These are phyloP conservation scores for Suncus etruscus DNA, from an alignment of 2,113 vertebrate genomes.

Conservation along the genomic window DNA sequence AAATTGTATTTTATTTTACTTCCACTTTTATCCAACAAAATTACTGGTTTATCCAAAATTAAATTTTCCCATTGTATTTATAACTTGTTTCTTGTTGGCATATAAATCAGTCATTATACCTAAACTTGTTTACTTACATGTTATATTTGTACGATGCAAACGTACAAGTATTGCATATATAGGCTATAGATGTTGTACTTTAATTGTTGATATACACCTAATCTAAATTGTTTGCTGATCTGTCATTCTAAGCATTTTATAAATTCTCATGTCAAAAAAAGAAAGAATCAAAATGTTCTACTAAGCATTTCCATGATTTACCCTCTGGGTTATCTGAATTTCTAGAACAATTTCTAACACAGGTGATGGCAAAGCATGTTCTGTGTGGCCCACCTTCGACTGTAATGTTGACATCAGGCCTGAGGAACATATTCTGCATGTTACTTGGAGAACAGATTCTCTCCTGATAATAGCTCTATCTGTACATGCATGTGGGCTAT, in stretches of 20 bases:
- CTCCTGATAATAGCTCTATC: no score
- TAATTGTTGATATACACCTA: neutral
- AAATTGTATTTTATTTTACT: no score
- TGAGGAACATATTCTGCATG: neutral
- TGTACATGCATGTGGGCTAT: no score
- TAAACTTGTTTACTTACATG: neutral
- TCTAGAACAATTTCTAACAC: constrained; percentile 7
- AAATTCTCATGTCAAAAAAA: neutral
- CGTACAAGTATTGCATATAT: neutral
- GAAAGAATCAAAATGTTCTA: neutral
- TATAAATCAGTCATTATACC: neutral
- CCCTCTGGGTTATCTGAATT: neutral
- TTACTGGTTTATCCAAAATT: neutral
- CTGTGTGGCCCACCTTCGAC: neutral
- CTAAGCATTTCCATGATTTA: neutral
- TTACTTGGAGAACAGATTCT: neutral
- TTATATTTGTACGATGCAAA: neutral
- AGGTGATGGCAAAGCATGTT: neutral
- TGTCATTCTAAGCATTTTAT: neutral
- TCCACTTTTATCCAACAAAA: no score
- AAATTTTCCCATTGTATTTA: neutral
- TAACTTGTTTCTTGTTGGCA: neutral
- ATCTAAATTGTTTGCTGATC: neutral
- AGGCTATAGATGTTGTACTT: neutral
- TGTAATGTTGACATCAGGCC: neutral